Percentiles rank a stretch among this genome's conserved stretches.
phyloP scores from a whole-genome alignment of 1,140 invertebrate genomes.

The Drosophila bifasciata region DNA sequence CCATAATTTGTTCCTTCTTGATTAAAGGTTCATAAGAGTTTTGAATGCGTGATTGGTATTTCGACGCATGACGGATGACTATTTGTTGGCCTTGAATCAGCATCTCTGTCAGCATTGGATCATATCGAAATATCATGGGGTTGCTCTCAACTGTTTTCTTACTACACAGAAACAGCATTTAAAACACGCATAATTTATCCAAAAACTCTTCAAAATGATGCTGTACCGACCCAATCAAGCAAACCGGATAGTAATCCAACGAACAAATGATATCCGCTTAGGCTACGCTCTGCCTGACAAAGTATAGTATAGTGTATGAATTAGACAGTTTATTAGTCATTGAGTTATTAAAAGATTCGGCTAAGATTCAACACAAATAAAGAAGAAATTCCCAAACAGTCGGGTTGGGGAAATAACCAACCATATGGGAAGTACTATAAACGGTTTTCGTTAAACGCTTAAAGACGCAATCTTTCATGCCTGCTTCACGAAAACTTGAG shows the following conservation, averaged over 20 bases:
- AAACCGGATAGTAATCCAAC: conserved; percentile 68
- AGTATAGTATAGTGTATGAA: conserved; percentile 14
- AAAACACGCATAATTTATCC: conserved; percentile 40
- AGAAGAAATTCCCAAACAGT: conserved; percentile 32
- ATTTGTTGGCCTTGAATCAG: conserved; percentile 20
- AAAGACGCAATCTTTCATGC: conserved; percentile 3
- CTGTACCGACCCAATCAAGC: conserved; percentile 34
- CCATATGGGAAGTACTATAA: conserved; percentile 25
- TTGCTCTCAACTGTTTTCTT: conserved; percentile 25
- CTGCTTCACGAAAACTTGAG: conserved; percentile 14
- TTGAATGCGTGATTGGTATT: neutral
- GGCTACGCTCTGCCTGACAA: conserved; percentile 11
- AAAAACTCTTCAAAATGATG: conserved; percentile 38
- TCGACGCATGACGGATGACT: conserved; percentile 7
- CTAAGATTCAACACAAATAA: conserved; percentile 24
- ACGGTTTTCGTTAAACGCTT: conserved; percentile 15
- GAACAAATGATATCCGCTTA: conserved; percentile 69
- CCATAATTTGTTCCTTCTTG: conserved; percentile 1
- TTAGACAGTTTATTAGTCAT: conserved; percentile 59
- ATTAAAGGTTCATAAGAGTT: neutral
- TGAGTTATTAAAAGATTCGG: conserved; percentile 51
- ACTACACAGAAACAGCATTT: conserved; percentile 30
- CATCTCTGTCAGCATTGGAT: conserved; percentile 14
- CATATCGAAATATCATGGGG: conserved; percentile 38
- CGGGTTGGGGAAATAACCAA: conserved; percentile 24